Evolutionary conservation across 1,140 invertebrate species (phyloP), one percentile per base, ranked within the genome.

Genomic region (Aphelenchoides fujianensis): DNA sequence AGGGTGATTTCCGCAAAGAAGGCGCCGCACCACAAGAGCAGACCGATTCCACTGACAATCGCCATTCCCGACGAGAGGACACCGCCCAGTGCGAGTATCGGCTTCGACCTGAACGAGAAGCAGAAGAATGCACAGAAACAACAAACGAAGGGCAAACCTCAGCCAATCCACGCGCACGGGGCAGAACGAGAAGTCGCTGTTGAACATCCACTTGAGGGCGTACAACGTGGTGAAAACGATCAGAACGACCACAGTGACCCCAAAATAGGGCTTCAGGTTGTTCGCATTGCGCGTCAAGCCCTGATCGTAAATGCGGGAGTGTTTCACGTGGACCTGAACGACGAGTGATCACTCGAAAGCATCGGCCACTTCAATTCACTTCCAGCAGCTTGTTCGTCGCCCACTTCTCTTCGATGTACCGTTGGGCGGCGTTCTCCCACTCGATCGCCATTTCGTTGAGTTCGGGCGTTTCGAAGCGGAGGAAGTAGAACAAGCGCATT

Each of bases 1-100:
- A 95, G 88, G 85, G 94, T 95, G 69, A 97, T 93, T 35, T 92
- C 93, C 76, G 96, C 95, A 85, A 96, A 96, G 72, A 93, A 92
- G 48, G 95, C 89, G 2, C 92, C 93, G 68, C 91, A 88, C 85
- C 95, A 94, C 84, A 93, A 91, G 72, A 93, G 91, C 36, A 93
- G 86, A 35, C 95, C 94, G 79, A 97, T 96, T 0, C 92, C 92
- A 3, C 92, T 91, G 0, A 90, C 85, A 0, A 94, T 95, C 3
- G 92, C 93, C 89, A 96, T 90, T 0, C 90, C 90, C 0, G 94
- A 92, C 0, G 92, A 94, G 1, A 96, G 81, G 77, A 95, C 95
- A 1, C 94, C 82, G 28, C 83, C 83, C 1, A 83, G 64, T 2
- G 82, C 82, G 2, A 83, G 70, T 55, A 82, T 68, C 3, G 82